Evolutionary conservation across 2,113 vertebrate genomes (phyloP).

Genomic region (Gracilinanus agilis): DNA sequence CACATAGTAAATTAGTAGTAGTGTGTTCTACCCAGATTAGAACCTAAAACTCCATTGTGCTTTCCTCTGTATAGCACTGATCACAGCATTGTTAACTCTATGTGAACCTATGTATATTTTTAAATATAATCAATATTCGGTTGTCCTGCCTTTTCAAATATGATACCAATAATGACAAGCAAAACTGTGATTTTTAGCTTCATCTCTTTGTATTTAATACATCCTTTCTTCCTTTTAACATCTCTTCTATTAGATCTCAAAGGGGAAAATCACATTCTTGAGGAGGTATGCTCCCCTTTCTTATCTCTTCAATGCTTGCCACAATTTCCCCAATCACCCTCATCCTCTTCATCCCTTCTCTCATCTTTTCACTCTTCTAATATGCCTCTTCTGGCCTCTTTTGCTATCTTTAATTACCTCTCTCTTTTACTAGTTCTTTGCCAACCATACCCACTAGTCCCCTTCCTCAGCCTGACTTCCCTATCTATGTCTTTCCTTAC

Average conservation of each 20-base stretch:
- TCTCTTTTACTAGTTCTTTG: background rate
- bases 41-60: too few species aligned
- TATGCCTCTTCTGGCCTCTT: background rate
- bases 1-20: too few species aligned
- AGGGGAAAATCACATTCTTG: background rate
- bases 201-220: background rate
- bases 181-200: too few species aligned
- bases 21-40: too few species aligned
- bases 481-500: background rate
- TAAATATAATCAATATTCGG: background rate
- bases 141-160: background rate
- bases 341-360: background rate
- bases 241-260: background rate
- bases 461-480: background rate
- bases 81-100: too few species aligned
- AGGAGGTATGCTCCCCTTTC: background rate
- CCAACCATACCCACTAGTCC: background rate
- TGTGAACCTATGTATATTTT: too few species aligned
- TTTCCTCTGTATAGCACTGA: too few species aligned
- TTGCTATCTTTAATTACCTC: background rate
- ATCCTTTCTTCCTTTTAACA: background rate
- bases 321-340: background rate
- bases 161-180: background rate
- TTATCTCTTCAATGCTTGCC: background rate
- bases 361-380: background rate